Conservation (phyloP, 2,113 vertebrate species). For the Sardina pilchardus region DNA sequence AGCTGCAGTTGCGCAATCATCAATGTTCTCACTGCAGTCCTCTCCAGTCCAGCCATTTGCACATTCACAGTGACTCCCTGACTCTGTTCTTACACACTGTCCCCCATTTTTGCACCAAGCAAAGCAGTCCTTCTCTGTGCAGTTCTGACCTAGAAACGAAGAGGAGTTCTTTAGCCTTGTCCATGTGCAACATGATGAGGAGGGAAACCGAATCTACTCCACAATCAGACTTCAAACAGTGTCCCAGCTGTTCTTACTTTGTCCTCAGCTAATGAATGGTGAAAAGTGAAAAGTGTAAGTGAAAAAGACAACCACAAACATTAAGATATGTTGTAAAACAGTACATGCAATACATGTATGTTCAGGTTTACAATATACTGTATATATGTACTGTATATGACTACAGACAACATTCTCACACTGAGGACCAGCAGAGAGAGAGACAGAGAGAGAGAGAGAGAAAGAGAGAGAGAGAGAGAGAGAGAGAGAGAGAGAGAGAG, state of each 20-base stretch:
- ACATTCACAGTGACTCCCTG: constrained; percentile 88
- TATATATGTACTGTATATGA: too few species aligned
- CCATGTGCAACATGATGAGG: not conserved
- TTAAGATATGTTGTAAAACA: too few species aligned
- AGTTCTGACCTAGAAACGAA: constrained; percentile 83
- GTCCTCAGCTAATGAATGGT: too few species aligned
- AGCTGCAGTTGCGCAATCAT: constrained; percentile 89
- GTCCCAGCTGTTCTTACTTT: too few species aligned
- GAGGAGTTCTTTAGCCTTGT: too few species aligned
- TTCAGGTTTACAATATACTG: too few species aligned
- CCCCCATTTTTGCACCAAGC: constrained; percentile 94
- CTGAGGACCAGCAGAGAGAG: not conserved
- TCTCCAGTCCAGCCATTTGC: constrained; percentile 95
- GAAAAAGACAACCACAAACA: too few species aligned
- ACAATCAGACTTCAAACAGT: too few species aligned
- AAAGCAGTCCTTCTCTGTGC: constrained; percentile 92
- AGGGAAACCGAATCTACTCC: too few species aligned
- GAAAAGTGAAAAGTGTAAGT: too few species aligned
- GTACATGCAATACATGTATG: too few species aligned
- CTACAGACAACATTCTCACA: constrained; percentile 87
- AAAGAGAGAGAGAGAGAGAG: too few species aligned
- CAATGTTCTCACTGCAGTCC: constrained; percentile 95
- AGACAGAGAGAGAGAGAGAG: not conserved
- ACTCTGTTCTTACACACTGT: constrained; percentile 90
- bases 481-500: not conserved